Evolutionary conservation across 2,888 invertebrate species (phyloP), one percentile per base, ranked within the genome.

Genomic region (Blera fallax): DNA sequence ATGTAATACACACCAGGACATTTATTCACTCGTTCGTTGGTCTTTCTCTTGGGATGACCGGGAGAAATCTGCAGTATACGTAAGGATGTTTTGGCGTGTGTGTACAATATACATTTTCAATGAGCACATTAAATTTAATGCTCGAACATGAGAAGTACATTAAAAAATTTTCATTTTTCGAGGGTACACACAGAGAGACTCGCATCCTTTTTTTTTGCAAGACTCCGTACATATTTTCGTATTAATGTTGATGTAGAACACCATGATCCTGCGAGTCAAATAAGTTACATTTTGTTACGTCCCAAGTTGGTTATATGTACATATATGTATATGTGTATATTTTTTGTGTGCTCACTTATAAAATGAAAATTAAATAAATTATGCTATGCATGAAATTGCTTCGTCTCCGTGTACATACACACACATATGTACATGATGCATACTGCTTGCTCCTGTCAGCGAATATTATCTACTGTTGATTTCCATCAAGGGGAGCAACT

Each of bases 41-140:
- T 45, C 73, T 72, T 73, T 50, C 83, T 80, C 81, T 16, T 32
- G 85, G 81, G 76, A 76, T 81, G 81, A 81, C 74, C 74, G 29
- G 56, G 24, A 40, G 32, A 29, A 45, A 16, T 34, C 32, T 21
- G 18, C 7, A 29, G 21, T 43, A 29, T 37, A 48, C n/a, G 21
- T 58, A 65, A 56, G 54, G 48, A 52, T 14, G 48, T 14, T 7
- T 18, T 29, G 11, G 21, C 16, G 16, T 48, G 65, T 60, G 74
- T 76, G 18, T 48, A 62, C 27, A 29, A 50, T 43, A 56, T 58
- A 67, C 60, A 72, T 81, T 85, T 81, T 76, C 85, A 85, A 85
- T 85, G 85, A 77, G 67, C 54, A 72, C 85, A 81, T 85, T 85
- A 85, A 85, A 77, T 67, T 85, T 85, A 85, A 85, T 85, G 85